These are phyloP conservation scores for Climacteris rufus DNA, from an alignment of 2,113 vertebrate species.

Conservation along the genomic window DNA sequence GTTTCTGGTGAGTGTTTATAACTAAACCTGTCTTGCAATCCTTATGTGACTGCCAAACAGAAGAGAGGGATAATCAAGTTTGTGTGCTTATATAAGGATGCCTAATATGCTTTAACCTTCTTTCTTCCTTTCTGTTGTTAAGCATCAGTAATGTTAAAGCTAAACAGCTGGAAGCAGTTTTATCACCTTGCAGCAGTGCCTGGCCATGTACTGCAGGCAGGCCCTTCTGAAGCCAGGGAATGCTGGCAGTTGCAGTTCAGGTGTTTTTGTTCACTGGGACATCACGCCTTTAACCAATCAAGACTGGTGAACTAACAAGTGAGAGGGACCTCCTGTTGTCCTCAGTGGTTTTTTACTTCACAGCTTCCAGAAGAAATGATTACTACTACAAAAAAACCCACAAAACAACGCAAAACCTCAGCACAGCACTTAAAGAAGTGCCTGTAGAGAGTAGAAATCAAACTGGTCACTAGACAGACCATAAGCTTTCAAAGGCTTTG, in stretches of 20 bases:
- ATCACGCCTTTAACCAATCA: constrained; percentile 50
- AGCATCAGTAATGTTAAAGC: background rate
- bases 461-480: background rate
- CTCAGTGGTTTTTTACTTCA: constrained; percentile 45
- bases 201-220: constrained; percentile 35
- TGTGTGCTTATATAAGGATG: background rate
- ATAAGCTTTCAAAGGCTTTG: constrained; percentile 4
- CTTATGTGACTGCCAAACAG: background rate
- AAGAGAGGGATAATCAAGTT: background rate
- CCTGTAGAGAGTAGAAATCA: constrained; percentile 50
- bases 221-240: constrained; percentile 65
- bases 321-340: constrained; percentile 66
- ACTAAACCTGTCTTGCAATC: background rate
- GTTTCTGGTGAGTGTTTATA: background rate
- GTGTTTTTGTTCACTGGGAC: constrained; percentile 49
- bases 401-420: background rate
- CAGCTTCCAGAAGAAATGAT: constrained; percentile 64
- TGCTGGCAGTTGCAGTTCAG: constrained; percentile 52
- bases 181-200: constrained; percentile 76
- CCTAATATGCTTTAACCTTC: background rate
- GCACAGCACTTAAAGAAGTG: constrained; percentile 20
- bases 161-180: constrained; percentile 78
- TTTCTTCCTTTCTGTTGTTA: background rate
- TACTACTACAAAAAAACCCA: background rate
- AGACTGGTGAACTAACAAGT: constrained; percentile 53